Conservation (phyloP, 2,113 vertebrate genomes). For the Telmatochromis sp. region DNA sequence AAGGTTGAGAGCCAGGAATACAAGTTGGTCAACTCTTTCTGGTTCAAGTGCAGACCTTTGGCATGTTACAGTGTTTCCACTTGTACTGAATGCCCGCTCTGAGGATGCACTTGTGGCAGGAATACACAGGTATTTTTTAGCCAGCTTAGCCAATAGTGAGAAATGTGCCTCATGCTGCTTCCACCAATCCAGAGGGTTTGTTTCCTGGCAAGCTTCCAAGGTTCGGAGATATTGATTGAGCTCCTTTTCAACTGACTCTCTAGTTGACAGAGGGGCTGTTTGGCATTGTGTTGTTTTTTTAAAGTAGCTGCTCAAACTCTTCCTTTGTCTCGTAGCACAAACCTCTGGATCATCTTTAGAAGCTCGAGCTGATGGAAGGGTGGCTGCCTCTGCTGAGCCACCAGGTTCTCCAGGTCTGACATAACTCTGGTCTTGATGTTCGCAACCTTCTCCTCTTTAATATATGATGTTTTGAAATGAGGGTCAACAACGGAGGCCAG, state of each 20-base stretch:
- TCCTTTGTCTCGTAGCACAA: neutral
- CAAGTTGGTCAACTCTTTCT: neutral
- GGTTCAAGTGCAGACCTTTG: neutral
- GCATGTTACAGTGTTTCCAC: neutral
- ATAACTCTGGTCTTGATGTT: neutral
- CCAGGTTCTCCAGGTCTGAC: neutral
- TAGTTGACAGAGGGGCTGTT: neutral
- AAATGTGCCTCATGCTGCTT: neutral
- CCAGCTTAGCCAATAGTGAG: neutral
- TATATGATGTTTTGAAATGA: neutral
- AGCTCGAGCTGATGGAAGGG: neutral
- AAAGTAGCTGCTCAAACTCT: neutral
- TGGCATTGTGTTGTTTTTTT: neutral
- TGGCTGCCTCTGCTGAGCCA: neutral
- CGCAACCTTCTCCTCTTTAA: neutral
- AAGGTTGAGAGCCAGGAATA: neutral
- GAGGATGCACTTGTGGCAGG: neutral
- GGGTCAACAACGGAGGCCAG: neutral
- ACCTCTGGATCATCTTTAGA: neutral
- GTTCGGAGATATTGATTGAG: neutral
- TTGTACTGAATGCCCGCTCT: neutral
- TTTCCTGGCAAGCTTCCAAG: neutral
- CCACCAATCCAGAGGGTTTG: neutral
- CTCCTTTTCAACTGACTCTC: neutral
- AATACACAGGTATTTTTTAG: neutral